Evolutionary conservation across 2,113 vertebrate genomes (phyloP), one percentile per base, ranked within the genome.

Genomic region (Polypterus bichir): DNA sequence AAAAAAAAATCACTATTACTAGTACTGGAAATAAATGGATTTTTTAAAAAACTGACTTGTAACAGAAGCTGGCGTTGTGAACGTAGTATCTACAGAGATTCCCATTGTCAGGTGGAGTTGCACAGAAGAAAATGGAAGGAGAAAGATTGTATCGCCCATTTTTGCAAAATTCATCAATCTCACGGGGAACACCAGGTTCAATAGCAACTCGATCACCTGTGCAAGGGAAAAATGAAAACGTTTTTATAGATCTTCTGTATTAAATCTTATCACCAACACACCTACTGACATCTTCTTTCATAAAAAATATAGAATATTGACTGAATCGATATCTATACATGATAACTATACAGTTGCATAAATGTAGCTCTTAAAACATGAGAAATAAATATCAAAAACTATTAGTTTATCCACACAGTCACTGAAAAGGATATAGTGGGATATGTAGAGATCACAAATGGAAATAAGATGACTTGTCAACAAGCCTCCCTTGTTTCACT

Each of bases 131-230:
- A 59, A 97, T 83, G 48, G 84, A 81, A 0, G 96, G 95, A 4
- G 92, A 96, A 64, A 98, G 76, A 65, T 99, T 99, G 65, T 99
- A 99, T 4, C 82, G 84, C 3, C 96, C 95, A 0, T 45, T 75
- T 82, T 94, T 97, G 70, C 91, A 93, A 76, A 86, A 94, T 57
- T 98, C 91, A 11, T 99, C 95, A 7, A 60, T 67, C 55, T 95
- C 89, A 27, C 90, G 80, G 0, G 93, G 93, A 9, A 88, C 87
- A 0, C 93, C 95, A 0, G 95, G 94, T 68, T 99, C 96, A 0
- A 99, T 78, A 9, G 95, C 92, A 57, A 99, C 96, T 59, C 94
- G 79, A 66, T 98, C 93, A 61, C 95, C 94, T 99, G 73, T 3
- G 69, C 47, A 60, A 46, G 44, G 5, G 64, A 64, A 64, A n/a